These are phyloP conservation scores for Drosophila leontia DNA, from an alignment of 1,140 invertebrate genomes.

Conservation along the genomic window DNA sequence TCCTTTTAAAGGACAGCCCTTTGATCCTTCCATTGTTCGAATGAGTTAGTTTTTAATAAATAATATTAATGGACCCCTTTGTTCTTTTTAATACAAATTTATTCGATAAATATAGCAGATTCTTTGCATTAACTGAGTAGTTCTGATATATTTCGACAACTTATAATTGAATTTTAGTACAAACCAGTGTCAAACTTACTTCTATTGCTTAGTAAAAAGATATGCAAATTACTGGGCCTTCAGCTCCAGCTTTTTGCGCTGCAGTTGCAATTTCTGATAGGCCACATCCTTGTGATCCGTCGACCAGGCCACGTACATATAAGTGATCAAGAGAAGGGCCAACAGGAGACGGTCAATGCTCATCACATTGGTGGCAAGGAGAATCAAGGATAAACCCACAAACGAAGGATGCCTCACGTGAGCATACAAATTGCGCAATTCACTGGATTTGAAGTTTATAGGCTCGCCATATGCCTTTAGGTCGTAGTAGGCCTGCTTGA, in stretches of 20 bases:
- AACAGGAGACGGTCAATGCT: constrained; percentile 86
- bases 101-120: not conserved
- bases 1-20: constrained; percentile 92
- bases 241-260: constrained; percentile 63
- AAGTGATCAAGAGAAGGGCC: constrained; percentile 85
- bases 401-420: constrained; percentile 84
- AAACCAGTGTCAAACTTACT: constrained; percentile 14
- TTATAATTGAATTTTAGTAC: constrained; percentile 16
- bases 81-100: not conserved
- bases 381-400: constrained; percentile 72
- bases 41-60: constrained; percentile 79
- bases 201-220: constrained; percentile 1
- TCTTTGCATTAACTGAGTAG: not conserved
- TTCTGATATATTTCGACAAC: not conserved
- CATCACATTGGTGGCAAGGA: constrained; percentile 80
- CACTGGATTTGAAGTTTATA: constrained; percentile 67
- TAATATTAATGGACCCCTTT: not conserved
- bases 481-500: constrained; percentile 86
- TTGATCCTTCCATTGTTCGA: constrained; percentile 89
- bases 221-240: constrained; percentile 39
- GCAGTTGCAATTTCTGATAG: constrained; percentile 84
- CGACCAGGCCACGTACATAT: constrained; percentile 87
- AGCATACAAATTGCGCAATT: constrained; percentile 68
- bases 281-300: constrained; percentile 85
- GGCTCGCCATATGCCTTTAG: constrained; percentile 62